Conservation (phyloP, 2,113 vertebrate genomes). For the Sarotherodon lohbergeri region DNA sequence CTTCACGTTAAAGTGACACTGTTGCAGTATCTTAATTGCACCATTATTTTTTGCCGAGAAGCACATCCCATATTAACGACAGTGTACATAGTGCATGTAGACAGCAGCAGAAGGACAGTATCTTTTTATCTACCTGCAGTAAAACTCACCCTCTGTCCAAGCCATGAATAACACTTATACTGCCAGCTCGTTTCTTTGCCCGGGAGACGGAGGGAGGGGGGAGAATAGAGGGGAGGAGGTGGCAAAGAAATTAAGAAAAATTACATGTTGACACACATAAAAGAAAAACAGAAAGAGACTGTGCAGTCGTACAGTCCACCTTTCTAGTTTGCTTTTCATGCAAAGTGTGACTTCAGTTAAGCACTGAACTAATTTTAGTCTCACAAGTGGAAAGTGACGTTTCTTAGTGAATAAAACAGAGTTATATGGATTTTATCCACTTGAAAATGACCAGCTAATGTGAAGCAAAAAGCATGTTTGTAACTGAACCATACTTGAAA, state of each 20-base stretch:
- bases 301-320: background rate
- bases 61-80: conserved; percentile 55
- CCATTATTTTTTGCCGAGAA: conserved; percentile 44
- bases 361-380: background rate
- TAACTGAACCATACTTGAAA: background rate
- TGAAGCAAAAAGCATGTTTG: background rate
- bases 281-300: background rate
- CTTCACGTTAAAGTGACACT: conserved; percentile 3
- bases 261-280: background rate
- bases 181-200: conserved; percentile 36
- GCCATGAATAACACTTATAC: conserved; percentile 62
- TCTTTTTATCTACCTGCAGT: conserved; percentile 66
- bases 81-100: conserved; percentile 57
- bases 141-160: conserved; percentile 65
- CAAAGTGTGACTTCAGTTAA: background rate
- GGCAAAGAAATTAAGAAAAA: conserved; percentile 48
- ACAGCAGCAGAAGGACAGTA: conserved; percentile 64
- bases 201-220: background rate
- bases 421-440: background rate
- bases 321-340: background rate
- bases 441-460: background rate
- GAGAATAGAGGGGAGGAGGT: background rate
- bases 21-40: conserved; percentile 48
- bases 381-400: background rate
- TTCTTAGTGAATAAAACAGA: background rate